Evolutionary conservation across 2,888 invertebrate genomes (phyloP).

Genomic region (Hartigia nigra): DNA sequence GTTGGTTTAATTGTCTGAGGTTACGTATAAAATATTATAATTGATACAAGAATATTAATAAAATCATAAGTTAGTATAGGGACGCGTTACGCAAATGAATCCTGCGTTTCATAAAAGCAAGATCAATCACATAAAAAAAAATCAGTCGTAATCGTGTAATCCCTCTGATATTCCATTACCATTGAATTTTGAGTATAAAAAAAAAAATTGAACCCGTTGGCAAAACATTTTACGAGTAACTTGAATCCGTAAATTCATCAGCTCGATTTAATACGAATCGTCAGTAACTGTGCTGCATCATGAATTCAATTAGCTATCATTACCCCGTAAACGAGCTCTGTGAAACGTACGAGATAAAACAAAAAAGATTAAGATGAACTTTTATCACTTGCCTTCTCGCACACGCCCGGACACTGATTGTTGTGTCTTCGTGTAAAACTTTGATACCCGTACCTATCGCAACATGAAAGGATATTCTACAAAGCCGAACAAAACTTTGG

Average conservation of each 20-base stretch:
- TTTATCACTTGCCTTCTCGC: conserved; percentile 1
- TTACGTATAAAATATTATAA: not conserved
- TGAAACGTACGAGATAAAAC: not conserved
- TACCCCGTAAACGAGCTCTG: not conserved
- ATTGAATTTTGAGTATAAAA: not conserved
- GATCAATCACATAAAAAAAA: not conserved
- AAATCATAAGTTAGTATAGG: not conserved
- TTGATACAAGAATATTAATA: not conserved
- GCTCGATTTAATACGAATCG: not conserved
- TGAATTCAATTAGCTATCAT: not conserved
- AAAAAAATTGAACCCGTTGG: not conserved
- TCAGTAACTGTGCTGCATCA: not conserved
- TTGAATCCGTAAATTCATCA: not conserved
- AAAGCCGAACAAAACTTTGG: conserved; percentile 3
- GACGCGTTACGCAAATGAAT: not conserved
- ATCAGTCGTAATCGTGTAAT: not conserved
- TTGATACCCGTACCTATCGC: not conserved
- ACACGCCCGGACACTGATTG: not conserved
- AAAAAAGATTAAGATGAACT: not conserved
- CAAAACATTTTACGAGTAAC: not conserved
- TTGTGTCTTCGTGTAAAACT: not conserved
- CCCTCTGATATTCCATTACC: not conserved
- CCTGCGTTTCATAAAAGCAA: not conserved
- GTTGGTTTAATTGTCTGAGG: not conserved
- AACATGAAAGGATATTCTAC: not conserved